Base-by-base conservation (phyloP, 2,113 vertebrate species). In the Chloebia gouldiae region DNA sequence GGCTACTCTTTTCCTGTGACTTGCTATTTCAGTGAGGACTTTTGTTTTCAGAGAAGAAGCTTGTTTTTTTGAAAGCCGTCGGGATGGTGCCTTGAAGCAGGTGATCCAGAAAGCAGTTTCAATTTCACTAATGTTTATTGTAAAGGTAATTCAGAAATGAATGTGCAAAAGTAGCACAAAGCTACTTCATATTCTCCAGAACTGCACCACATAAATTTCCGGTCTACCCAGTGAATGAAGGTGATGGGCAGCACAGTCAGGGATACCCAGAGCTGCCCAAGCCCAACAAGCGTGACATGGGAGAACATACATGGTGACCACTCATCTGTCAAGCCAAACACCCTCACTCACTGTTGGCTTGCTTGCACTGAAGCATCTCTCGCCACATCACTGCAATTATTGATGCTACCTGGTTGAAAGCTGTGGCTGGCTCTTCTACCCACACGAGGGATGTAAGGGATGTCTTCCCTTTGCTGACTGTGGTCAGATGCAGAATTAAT, bases 371-470 rank as follows among this genome's bases (percentile, higher is more conserved):
- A 47, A 37, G 27, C 70, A 66, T 49, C 35, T 64, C 50, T 47
- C 44, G 13, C 30, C 57, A 21, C 31, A 33, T 40, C 70, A 13
- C 61, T 68, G 51, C 40, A 56, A 5, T 63, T 63, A 27, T 5
- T 53, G 20, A 24, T 42, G 54, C 53, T 40, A 37, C 44, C 61
- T 61, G 57, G 23, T 53, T 37, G 59, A 76, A 78, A 56, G 49
- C 87, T 39, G 17, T 19, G 68, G 15, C 64, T 50, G 64, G 9
- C 13, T 57, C 68, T 35, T 16, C 60, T 12, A 20, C 35, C n/a
- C 64, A 42, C 1, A 0, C 0, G 14, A 5, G 47, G 42, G 50
- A 22, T 2, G 1, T 13, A 8, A 50, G 51, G 18, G 37, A 39
- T 39, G 39, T 49, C n/a, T 68, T 59, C 59, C 33, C 39, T 73